phyloP scores from a whole-genome alignment of 2,113 vertebrate species.

The Ameiurus melas region DNA sequence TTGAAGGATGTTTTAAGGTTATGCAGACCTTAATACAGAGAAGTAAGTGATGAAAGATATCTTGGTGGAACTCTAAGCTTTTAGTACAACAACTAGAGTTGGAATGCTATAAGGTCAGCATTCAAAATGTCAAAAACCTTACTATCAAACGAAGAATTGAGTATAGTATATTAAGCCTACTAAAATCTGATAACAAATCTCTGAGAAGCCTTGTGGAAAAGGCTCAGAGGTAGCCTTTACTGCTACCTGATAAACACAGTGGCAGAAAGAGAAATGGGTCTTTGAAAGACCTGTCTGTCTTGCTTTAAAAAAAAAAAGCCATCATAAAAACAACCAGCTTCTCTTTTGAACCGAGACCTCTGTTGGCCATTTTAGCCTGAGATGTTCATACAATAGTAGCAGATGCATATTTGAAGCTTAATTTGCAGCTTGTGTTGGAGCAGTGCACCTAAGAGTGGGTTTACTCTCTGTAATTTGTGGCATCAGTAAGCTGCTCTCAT shows the following conservation, averaged over 20 bases:
- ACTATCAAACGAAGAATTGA: slow-evolving; percentile 56
- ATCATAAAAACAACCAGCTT: slow-evolving; percentile 69
- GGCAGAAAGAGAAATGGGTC: slow-evolving; percentile 65
- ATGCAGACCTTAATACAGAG: neutral
- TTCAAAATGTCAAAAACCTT: slow-evolving; percentile 64
- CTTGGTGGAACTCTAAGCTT: neutral
- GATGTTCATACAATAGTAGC: slow-evolving; percentile 43
- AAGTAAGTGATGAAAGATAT: neutral
- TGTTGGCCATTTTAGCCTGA: slow-evolving; percentile 54
- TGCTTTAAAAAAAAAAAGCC: slow-evolving; percentile 61
- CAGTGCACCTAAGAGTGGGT: slow-evolving; percentile 23
- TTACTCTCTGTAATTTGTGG: slow-evolving; percentile 39
- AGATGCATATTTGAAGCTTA: slow-evolving; percentile 62
- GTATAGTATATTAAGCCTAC: slow-evolving; percentile 65
- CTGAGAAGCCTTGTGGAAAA: slow-evolving; percentile 64
- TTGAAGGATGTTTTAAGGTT: slow-evolving; percentile 6
- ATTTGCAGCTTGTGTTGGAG: slow-evolving; percentile 61
- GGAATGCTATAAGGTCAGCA: neutral
- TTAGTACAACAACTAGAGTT: neutral
- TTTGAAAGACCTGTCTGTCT: slow-evolving; percentile 68
- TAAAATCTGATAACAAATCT: slow-evolving; percentile 70
- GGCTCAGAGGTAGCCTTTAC: slow-evolving; percentile 64
- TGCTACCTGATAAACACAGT: slow-evolving; percentile 71
- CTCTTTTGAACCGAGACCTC: slow-evolving; percentile 58
- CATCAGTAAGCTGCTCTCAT: slow-evolving; percentile 52